Conservation (phyloP, 2,797 vertebrate genomes). For the Remorina albescens region DNA sequence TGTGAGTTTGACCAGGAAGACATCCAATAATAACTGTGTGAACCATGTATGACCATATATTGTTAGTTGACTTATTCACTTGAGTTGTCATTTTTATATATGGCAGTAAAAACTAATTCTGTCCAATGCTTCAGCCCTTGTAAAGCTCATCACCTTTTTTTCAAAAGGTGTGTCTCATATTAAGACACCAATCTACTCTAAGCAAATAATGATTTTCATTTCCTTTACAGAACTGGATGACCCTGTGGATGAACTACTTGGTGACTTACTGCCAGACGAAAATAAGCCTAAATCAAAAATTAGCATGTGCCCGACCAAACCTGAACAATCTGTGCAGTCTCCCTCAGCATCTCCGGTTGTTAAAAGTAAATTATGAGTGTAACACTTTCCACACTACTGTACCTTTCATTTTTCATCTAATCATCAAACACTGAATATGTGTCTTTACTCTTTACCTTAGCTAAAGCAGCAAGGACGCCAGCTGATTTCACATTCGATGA, state of each 20-base stretch:
- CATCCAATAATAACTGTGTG: not conserved
- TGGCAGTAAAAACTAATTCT: not conserved
- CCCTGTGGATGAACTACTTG: constrained; percentile 82
- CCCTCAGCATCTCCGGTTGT: constrained; percentile 48
- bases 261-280: constrained; percentile 81
- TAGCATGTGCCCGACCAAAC: constrained; percentile 51
- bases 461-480: constrained; percentile 68
- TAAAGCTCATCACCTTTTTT: not conserved
- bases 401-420: not conserved
- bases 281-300: constrained; percentile 48
- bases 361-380: constrained; percentile 65
- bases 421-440: not conserved
- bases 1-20: not conserved
- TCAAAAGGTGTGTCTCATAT: not conserved
- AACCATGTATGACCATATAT: not conserved
- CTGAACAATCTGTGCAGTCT: constrained; percentile 54
- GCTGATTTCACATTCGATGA: constrained; percentile 85
- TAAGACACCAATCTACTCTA: not conserved
- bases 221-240: constrained; percentile 79
- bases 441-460: constrained; percentile 32
- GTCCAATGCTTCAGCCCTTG: not conserved
- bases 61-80: not conserved
- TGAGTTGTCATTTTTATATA: not conserved
- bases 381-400: not conserved
- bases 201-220: not conserved